These are phyloP conservation scores for Phenganax subtilis DNA, from an alignment of 92 coral and sea anemone species.

Conservation along the genomic window DNA sequence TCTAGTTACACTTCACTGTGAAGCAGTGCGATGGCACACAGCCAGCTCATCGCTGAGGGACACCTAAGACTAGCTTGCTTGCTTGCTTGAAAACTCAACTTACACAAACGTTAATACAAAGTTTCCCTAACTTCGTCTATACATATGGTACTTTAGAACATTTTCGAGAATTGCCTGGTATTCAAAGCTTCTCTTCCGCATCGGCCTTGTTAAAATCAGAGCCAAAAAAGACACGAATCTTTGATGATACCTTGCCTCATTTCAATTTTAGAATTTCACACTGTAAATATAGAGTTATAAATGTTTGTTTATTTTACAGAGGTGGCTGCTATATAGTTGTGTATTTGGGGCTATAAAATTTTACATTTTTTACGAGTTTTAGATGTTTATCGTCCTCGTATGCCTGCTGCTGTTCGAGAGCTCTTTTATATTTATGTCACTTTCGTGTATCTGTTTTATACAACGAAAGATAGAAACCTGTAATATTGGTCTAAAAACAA, in stretches of 20 bases:
- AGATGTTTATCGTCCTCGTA: not conserved
- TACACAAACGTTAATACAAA: not conserved
- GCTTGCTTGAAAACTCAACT: not conserved
- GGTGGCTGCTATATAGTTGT: slow-evolving; percentile 22
- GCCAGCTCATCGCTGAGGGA: slow-evolving; percentile 34
- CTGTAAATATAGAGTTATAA: slow-evolving; percentile 31
- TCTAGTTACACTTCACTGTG: slow-evolving; percentile 37
- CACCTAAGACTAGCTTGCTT: slow-evolving; percentile 9
- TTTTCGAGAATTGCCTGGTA: not conserved
- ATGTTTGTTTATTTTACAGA: slow-evolving; percentile 32
- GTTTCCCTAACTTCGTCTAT: not conserved
- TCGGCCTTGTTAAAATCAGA: not conserved
- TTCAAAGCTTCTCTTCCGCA: not conserved
- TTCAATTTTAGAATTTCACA: not conserved
- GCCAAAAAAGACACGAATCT: not conserved
- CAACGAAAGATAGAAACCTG: not conserved
- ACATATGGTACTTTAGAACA: not conserved
- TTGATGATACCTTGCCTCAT: no score
- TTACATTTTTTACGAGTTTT: slow-evolving; percentile 12
- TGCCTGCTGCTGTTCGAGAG: not conserved
- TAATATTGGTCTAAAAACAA: not conserved
- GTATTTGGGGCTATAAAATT: slow-evolving; percentile 18
- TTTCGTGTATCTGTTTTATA: not conserved
- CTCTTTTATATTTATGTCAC: not conserved
- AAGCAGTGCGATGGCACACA: not conserved